These are phyloP conservation scores for Phalanger gymnotis DNA, from an alignment of 2,797 vertebrate species.

Conservation along the genomic window DNA sequence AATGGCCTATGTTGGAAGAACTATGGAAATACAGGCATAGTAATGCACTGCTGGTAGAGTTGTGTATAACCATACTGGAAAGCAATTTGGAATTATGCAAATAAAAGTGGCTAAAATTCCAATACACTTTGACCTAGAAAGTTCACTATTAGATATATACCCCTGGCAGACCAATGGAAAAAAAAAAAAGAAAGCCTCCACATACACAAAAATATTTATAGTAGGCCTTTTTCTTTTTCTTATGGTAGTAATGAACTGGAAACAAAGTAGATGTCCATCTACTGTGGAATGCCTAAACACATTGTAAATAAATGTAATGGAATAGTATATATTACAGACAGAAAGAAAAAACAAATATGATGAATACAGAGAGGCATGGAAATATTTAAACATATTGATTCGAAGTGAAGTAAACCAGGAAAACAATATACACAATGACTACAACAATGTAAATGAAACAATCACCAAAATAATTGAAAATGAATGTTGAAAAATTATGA, in stretches of 20 bases:
- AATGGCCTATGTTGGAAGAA: not conserved
- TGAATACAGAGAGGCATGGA: not conserved
- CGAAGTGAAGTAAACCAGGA: not conserved
- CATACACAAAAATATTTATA: not conserved
- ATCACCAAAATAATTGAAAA: constrained; percentile 1
- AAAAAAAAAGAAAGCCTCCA: not conserved
- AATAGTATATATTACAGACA: not conserved
- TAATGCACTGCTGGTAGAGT: not conserved
- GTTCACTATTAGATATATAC: not conserved
- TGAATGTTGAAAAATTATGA: not conserved
- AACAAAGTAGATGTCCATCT: not conserved
- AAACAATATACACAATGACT: not conserved
- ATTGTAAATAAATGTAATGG: not conserved
- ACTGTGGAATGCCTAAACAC: not conserved
- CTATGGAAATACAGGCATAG: not conserved
- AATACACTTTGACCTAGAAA: not conserved
- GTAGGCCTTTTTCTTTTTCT: not conserved
- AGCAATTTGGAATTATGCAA: not conserved
- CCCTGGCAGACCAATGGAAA: not conserved
- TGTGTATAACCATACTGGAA: not conserved
- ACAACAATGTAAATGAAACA: not conserved
- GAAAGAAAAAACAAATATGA: not conserved
- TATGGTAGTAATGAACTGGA: not conserved
- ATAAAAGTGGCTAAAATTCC: not conserved
- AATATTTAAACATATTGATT: not conserved